These are phyloP conservation scores for Dasypogon diadema DNA, from an alignment of 2,888 invertebrate genomes.

Conservation along the genomic window DNA sequence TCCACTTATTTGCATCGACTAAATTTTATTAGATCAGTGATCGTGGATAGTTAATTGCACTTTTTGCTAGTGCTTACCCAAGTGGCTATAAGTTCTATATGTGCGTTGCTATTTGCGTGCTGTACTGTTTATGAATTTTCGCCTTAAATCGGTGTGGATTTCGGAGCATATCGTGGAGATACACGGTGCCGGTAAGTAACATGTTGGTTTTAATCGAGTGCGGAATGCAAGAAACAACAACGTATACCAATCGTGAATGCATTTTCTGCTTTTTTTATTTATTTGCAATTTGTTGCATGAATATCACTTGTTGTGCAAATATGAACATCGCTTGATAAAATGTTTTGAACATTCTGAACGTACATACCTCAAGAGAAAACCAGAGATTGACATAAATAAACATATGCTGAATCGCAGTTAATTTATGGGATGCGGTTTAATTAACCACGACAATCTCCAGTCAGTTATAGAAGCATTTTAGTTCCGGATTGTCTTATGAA, in stretches of 20 bases:
- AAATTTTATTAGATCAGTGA: conserved; percentile 17
- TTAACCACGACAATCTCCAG: too few relatives aligned
- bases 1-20: conserved; percentile 1
- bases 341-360: too few relatives aligned
- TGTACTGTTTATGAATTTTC: conserved; percentile 4
- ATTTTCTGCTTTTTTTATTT: neutral
- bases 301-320: neutral
- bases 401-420: too few relatives aligned
- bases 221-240: neutral
- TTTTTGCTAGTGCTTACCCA: conserved; percentile 6
- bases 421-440: too few relatives aligned
- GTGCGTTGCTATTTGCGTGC: conserved; percentile 13
- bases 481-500: too few relatives aligned
- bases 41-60: conserved; percentile 13
- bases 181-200: neutral
- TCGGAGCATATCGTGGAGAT: neutral
- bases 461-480: too few relatives aligned
- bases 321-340: neutral
- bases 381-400: too few relatives aligned
- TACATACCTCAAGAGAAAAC: too few relatives aligned
- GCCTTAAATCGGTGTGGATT: neutral
- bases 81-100: neutral
- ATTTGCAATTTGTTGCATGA: neutral
- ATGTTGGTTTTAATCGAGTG: neutral
- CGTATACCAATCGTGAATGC: neutral